Conservation (phyloP, 2,797 vertebrate species). For the Chelmon rostratus region DNA sequence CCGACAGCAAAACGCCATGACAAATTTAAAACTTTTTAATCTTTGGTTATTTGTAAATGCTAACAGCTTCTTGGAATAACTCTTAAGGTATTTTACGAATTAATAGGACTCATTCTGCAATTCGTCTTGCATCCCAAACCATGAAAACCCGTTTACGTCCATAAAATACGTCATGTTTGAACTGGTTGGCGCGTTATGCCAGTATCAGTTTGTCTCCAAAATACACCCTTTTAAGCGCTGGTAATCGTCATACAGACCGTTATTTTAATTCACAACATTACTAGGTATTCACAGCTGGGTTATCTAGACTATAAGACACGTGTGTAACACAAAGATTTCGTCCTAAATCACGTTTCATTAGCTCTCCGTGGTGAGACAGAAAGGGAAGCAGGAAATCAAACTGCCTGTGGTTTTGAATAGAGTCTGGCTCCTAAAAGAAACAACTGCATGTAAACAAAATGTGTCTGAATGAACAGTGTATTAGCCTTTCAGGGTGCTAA, state of each 20-base stretch:
- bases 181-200: background rate
- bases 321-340: background rate
- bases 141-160: background rate
- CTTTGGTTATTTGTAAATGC: accelerated
- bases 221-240: background rate
- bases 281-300: background rate
- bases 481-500: slow-evolving; percentile 27
- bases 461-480: background rate
- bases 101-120: background rate
- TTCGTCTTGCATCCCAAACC: background rate
- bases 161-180: background rate
- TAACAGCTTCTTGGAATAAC: accelerated
- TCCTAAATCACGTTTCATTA: background rate
- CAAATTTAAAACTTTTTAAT: background rate
- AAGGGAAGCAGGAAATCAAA: background rate
- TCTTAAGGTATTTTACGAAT: background rate
- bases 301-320: background rate
- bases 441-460: background rate
- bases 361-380: background rate
- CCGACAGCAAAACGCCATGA: background rate
- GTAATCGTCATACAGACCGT: background rate
- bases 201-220: too few species aligned
- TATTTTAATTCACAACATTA: background rate
- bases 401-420: background rate
- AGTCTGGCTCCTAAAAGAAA: background rate